Evolutionary conservation across 2,797 vertebrate species (phyloP).

Genomic region (Hemitrygon akajei): DNA sequence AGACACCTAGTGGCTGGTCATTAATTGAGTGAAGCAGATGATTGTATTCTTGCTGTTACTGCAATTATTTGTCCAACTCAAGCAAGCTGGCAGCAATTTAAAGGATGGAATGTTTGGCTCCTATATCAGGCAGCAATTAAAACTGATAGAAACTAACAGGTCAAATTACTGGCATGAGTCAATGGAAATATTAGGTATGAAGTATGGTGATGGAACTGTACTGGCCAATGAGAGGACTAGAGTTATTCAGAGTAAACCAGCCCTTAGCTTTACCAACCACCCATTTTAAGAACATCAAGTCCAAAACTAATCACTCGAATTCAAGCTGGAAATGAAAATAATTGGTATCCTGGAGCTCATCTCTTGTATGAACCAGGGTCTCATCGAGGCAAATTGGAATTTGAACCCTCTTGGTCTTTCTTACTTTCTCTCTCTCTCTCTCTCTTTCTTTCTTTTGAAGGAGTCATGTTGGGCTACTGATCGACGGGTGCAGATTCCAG

Average conservation of each 20-base stretch:
- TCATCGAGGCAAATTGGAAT: not conserved
- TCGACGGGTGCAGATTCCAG: not conserved
- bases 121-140: not conserved
- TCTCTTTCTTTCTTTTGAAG: not conserved
- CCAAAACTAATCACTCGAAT: not conserved
- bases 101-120: not conserved
- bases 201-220: slow-evolving; percentile 7
- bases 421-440: not conserved
- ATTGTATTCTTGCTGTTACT: not conserved
- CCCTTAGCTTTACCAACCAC: not conserved
- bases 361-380: not conserved
- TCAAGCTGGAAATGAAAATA: not conserved
- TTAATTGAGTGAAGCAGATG: slow-evolving; percentile 4
- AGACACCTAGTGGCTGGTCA: no score
- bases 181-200: not conserved
- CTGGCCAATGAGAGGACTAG: not conserved
- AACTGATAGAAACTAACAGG: not conserved
- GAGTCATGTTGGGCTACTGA: not conserved
- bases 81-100: not conserved
- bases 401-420: no score
- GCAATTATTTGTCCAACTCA: not conserved
- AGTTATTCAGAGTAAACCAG: not conserved
- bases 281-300: not conserved
- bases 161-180: not conserved
- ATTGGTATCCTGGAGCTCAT: not conserved